A percentile compares a stretch with the other conserved stretches of the same genome.
Evolutionary conservation across 2,888 invertebrate genomes (phyloP).

Genomic region (Eupithecia subumbrata): DNA sequence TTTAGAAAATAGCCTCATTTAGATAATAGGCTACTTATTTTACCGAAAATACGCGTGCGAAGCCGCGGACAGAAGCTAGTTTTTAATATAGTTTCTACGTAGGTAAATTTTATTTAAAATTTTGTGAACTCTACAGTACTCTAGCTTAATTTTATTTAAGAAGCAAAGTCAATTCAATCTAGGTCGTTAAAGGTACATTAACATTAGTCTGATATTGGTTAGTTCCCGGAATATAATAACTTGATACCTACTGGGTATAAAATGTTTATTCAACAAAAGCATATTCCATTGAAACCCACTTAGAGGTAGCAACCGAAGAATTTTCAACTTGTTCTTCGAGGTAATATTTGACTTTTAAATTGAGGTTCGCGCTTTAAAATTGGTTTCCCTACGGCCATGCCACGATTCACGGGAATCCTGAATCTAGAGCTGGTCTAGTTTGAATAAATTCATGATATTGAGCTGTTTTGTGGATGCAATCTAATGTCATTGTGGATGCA

Average conservation of each 20-base stretch:
- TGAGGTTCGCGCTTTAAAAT: conserved; percentile 51
- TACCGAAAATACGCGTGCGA: too few species aligned
- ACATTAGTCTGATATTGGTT: too few species aligned
- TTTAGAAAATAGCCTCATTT: too few species aligned
- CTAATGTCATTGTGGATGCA: too few species aligned
- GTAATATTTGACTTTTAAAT: conserved; percentile 64
- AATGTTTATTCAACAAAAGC: conserved; percentile 8
- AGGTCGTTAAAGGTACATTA: too few species aligned
- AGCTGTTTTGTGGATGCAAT: conserved; percentile 9
- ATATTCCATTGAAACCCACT: conserved; percentile 12
- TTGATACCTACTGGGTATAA: too few species aligned
- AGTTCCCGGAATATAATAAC: background rate
- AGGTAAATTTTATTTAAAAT: background rate
- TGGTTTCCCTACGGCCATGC: conserved; percentile 42
- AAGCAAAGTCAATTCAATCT: too few species aligned
- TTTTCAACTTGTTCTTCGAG: conserved; percentile 30
- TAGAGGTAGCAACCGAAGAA: conserved; percentile 18
- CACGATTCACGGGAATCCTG: conserved; percentile 22
- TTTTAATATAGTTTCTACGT: too few species aligned
- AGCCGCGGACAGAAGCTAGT: too few species aligned
- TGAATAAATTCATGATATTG: conserved; percentile 48
- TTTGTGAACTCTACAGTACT: background rate
- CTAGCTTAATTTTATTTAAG: too few species aligned
- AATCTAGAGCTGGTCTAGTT: conserved; percentile 35
- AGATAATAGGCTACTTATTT: too few species aligned